Percentiles rank a stretch among this genome's conserved stretches.
phyloP scores from a whole-genome alignment of 2,113 vertebrate genomes.

The Protobothrops mucrosquamatus region DNA sequence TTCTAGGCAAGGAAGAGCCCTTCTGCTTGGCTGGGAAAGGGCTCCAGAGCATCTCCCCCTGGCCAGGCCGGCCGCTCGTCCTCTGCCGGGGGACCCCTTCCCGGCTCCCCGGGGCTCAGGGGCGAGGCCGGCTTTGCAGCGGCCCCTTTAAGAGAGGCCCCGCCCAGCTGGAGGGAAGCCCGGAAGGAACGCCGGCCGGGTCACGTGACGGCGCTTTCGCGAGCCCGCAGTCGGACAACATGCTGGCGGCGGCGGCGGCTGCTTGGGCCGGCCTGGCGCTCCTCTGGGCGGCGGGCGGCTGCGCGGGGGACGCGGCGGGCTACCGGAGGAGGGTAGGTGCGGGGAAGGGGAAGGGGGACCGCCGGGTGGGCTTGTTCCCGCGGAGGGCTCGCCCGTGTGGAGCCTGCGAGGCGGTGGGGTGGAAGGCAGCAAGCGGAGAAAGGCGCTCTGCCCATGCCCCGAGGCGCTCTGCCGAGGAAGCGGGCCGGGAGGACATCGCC shows the following conservation, averaged over 20 bases:
- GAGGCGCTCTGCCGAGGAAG: background rate
- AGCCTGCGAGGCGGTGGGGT: background rate
- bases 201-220: constrained; percentile 20
- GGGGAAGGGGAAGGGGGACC: too few relatives aligned
- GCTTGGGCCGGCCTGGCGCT: background rate
- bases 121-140: background rate
- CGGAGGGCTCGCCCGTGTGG: background rate
- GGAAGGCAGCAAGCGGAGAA: background rate
- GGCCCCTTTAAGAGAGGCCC: constrained; percentile 20
- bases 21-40: background rate
- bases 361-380: too few relatives aligned
- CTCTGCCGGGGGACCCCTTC: rapidly evolving
- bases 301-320: background rate
- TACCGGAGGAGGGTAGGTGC: constrained; percentile 26
- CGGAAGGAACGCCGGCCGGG: background rate
- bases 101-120: background rate
- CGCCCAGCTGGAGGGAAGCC: background rate
- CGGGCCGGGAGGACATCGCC: background rate
- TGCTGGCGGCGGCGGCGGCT: background rate
- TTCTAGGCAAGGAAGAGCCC: background rate
- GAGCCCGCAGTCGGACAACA: background rate
- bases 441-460: background rate
- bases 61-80: background rate
- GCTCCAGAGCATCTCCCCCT: background rate
- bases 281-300: background rate